Evolutionary conservation across 2,113 vertebrate species (phyloP).

Genomic region (Ictidomys tridecemlineatus): DNA sequence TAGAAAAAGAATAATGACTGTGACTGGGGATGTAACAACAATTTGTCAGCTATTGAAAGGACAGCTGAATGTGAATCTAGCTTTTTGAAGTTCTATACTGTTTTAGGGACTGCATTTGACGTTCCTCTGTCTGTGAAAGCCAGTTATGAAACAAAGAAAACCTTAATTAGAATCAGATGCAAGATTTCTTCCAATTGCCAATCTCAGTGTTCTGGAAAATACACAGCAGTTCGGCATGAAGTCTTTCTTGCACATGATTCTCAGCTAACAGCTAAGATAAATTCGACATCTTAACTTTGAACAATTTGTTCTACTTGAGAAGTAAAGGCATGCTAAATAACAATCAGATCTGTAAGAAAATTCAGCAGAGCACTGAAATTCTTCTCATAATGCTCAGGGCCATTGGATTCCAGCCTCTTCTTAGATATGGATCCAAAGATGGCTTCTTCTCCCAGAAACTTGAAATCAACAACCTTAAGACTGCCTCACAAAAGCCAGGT

Average conservation of each 20-base stretch:
- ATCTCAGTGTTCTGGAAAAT: slow-evolving; percentile 47
- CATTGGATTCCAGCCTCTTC: not conserved
- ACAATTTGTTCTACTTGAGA: slow-evolving; percentile 60
- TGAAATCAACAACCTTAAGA: not conserved
- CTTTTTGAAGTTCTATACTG: not conserved
- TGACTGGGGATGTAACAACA: not conserved
- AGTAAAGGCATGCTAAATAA: slow-evolving; percentile 42
- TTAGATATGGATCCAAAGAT: not conserved
- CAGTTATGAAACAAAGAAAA: slow-evolving; percentile 43
- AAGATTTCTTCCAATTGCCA: slow-evolving; percentile 12
- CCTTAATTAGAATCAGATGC: slow-evolving; percentile 36
- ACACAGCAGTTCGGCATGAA: slow-evolving; percentile 18
- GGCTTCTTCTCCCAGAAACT: not conserved
- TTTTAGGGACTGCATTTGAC: slow-evolving; percentile 29
- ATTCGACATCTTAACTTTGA: slow-evolving; percentile 69
- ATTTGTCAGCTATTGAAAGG: slow-evolving; percentile 1
- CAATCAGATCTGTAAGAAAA: slow-evolving; percentile 21
- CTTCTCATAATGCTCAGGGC: not conserved
- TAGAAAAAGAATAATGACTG: slow-evolving; percentile 31
- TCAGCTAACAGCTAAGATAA: slow-evolving; percentile 62
- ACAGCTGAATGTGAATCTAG: not conserved
- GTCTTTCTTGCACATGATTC: slow-evolving; percentile 1
- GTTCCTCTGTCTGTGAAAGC: slow-evolving; percentile 21
- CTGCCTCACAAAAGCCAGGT: not conserved
- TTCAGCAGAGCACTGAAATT: not conserved